Conservation (phyloP, 2,113 vertebrate species). For the Origma solitaria region DNA sequence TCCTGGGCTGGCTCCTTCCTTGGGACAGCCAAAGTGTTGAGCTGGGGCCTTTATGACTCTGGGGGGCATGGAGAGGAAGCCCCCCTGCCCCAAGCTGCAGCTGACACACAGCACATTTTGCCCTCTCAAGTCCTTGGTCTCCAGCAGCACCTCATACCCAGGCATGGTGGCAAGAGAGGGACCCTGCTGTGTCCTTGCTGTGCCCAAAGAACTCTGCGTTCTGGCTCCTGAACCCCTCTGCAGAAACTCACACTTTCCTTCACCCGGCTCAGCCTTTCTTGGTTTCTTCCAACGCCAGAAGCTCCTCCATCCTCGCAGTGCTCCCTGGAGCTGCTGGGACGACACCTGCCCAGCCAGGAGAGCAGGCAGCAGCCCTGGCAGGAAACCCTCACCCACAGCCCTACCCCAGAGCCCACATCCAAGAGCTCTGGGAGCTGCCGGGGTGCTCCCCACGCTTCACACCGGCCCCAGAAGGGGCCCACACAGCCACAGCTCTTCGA, state of each 20-base stretch:
- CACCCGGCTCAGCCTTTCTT: background rate
- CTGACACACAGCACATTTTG: background rate
- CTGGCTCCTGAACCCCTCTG: background rate
- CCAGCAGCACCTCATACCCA: background rate
- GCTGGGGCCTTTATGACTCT: background rate
- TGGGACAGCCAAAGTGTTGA: background rate
- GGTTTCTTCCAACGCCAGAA: background rate
- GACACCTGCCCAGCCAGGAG: background rate
- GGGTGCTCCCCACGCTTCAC: background rate
- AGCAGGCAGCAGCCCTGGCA: background rate
- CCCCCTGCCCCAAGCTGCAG: background rate
- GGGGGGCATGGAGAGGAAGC: background rate
- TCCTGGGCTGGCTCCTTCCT: background rate
- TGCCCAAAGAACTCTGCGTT: background rate
- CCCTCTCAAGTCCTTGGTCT: background rate
- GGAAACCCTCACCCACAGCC: background rate
- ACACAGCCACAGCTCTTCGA: fast-evolving
- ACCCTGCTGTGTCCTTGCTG: background rate
- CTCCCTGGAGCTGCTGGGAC: background rate
- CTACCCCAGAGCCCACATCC: background rate
- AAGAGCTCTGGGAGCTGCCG: background rate
- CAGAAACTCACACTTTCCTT: background rate
- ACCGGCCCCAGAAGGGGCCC: fast-evolving
- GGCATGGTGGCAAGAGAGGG: fast-evolving
- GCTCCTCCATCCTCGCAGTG: background rate